phyloP scores from a whole-genome alignment of 2,797 vertebrate genomes.

The Protonibea diacanthus region DNA sequence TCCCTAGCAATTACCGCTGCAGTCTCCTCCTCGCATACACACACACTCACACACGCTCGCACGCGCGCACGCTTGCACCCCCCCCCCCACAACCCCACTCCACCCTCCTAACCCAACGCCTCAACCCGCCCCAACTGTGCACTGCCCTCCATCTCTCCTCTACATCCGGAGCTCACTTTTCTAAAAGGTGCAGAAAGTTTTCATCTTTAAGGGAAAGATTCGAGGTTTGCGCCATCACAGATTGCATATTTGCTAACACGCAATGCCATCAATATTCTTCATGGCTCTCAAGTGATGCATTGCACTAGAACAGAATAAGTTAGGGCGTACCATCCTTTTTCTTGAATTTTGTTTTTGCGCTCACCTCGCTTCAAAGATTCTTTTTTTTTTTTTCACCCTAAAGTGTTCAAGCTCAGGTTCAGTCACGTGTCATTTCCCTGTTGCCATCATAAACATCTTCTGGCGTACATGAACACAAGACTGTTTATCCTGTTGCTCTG shows the following conservation, averaged over 20 bases:
- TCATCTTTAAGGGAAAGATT: constrained; percentile 41
- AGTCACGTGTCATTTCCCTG: constrained; percentile 39
- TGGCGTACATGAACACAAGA: constrained; percentile 26
- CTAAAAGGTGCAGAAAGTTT: constrained; percentile 58
- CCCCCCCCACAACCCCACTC: not conserved
- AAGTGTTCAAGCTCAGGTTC: constrained; percentile 11
- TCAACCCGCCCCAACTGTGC: constrained; percentile 71
- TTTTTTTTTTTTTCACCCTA: not conserved
- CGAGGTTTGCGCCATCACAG: constrained; percentile 18
- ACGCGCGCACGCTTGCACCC: not conserved
- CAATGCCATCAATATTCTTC: constrained; percentile 54
- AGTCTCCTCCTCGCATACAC: constrained; percentile 61
- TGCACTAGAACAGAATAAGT: constrained; percentile 42
- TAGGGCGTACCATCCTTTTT: constrained; percentile 3
- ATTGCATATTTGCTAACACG: constrained; percentile 55
- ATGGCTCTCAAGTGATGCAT: constrained; percentile 58
- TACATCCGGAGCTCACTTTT: constrained; percentile 55
- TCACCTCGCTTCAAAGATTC: not conserved
- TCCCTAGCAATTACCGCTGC: constrained; percentile 81
- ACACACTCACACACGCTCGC: constrained; percentile 38
- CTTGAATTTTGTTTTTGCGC: constrained; percentile 13
- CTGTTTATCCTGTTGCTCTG: constrained; percentile 49
- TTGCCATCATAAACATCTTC: constrained; percentile 30
- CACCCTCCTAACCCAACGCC: constrained; percentile 42
- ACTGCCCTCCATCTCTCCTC: constrained; percentile 82